Evolutionary conservation across 1,140 invertebrate genomes (phyloP).

Genomic region (Drosophila tropicalis): DNA sequence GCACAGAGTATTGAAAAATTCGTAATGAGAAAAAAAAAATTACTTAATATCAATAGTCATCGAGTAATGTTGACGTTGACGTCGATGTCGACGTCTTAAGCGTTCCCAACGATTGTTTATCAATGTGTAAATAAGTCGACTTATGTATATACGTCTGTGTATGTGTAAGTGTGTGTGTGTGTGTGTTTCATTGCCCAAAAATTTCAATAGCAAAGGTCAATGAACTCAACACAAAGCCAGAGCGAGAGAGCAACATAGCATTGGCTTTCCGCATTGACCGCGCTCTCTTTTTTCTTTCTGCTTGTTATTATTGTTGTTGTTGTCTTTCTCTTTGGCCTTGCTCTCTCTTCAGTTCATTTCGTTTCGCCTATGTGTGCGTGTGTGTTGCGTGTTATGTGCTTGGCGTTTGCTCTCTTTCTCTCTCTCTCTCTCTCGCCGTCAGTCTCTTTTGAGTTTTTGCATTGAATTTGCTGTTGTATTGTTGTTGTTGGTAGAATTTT

Average conservation of each 20-base stretch:
- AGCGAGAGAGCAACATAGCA: constrained; percentile 11
- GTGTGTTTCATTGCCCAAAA: constrained; percentile 71
- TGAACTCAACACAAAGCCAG: constrained; percentile 63
- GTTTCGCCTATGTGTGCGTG: background rate
- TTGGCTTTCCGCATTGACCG: constrained; percentile 32
- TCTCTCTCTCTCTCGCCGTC: background rate
- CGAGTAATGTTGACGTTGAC: constrained; percentile 23
- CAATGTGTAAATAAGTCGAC: constrained; percentile 72
- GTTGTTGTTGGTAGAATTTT: constrained; percentile 37
- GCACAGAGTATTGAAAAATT: constrained; percentile 25
- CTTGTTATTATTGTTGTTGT: background rate
- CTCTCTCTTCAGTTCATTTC: constrained; percentile 6
- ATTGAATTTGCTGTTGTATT: constrained; percentile 12
- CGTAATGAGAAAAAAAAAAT: constrained; percentile 16
- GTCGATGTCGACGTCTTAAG: constrained; percentile 28
- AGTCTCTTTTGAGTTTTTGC: constrained; percentile 7
- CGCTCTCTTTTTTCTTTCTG: constrained; percentile 31
- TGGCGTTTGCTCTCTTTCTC: background rate
- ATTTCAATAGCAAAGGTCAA: constrained; percentile 83
- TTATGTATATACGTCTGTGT: constrained; percentile 8
- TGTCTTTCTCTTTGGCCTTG: constrained; percentile 17
- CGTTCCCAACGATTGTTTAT: constrained; percentile 74
- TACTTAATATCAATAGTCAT: constrained; percentile 42
- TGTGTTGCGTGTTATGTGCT: background rate
- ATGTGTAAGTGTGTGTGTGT: constrained; percentile 40